phyloP scores from a whole-genome alignment of 2,113 vertebrate genomes.

The Lepidothrix coronata region DNA sequence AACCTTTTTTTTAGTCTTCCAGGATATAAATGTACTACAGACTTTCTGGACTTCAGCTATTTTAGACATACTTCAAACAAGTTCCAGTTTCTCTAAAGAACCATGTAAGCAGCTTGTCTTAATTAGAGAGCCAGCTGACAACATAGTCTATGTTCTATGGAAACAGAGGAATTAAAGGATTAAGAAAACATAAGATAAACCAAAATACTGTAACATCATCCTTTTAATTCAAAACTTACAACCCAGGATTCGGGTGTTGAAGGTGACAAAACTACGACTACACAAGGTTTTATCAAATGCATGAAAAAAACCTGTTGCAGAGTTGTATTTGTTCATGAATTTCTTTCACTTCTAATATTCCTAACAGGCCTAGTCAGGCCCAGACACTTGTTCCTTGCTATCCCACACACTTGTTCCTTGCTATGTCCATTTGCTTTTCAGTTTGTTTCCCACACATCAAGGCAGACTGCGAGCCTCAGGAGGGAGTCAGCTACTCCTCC shows the following conservation, averaged over 20 bases:
- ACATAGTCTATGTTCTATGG: background rate
- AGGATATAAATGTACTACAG: background rate
- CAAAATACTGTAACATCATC: background rate
- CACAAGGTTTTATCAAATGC: background rate
- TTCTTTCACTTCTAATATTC: background rate
- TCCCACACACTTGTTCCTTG: background rate
- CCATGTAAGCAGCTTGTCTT: background rate
- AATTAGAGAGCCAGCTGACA: background rate
- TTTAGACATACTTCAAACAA: slow-evolving; percentile 16
- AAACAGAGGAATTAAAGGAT: slow-evolving; percentile 6
- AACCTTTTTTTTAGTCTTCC: background rate
- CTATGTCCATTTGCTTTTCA: slow-evolving; percentile 31
- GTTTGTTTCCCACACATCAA: slow-evolving; percentile 39
- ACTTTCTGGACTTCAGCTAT: background rate
- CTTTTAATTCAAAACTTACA: background rate
- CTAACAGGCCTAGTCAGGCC: background rate
- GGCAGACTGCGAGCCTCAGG: slow-evolving; percentile 14
- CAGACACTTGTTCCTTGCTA: slow-evolving; percentile 25
- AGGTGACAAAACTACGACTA: background rate
- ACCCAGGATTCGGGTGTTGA: background rate
- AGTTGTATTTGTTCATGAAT: background rate
- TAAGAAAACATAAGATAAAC: background rate
- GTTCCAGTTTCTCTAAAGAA: background rate
- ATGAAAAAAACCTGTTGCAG: background rate
- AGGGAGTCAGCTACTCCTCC: slow-evolving; percentile 24